Conservation (phyloP, 37 sponge, comb jelly and placozoan genomes). For the Ephydatia muelleri region DNA sequence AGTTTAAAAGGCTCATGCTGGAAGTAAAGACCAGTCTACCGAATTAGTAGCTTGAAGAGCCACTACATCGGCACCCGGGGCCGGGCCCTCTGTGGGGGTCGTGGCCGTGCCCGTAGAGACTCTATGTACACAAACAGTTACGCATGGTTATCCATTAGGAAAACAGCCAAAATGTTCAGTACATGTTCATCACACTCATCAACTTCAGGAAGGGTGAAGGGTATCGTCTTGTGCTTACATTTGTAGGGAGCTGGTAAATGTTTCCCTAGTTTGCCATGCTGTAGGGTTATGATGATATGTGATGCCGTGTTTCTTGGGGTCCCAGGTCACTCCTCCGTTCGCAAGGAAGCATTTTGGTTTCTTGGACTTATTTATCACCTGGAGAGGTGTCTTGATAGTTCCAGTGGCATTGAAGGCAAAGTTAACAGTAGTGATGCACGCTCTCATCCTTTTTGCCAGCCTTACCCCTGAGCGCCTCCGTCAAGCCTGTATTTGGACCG, state of each 20-base stretch:
- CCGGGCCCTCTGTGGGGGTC: too few species aligned
- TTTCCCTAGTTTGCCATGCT: neutral
- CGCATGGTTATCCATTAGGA: too few species aligned
- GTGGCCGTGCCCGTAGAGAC: too few species aligned
- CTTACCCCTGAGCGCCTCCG: neutral
- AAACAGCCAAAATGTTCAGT: too few species aligned
- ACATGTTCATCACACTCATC: too few species aligned
- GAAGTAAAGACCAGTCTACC: too few species aligned
- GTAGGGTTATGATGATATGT: neutral
- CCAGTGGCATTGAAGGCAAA: neutral
- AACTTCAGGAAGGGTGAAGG: too few species aligned
- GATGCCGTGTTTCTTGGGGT: neutral
- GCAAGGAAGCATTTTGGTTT: neutral
- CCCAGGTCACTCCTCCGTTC: neutral
- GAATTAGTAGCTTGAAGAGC: too few species aligned
- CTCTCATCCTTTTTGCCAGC: neutral
- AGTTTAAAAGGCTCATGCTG: too few species aligned
- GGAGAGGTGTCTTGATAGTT: neutral
- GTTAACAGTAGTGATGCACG: neutral
- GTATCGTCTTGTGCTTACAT: too few species aligned
- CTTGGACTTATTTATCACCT: neutral
- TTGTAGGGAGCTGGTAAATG: neutral
- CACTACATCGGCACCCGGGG: too few species aligned
- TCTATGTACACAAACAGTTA: too few species aligned
- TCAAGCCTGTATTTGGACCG: conserved; percentile 1